phyloP scores from a whole-genome alignment of 2,113 vertebrate species.

The Actenoides hombroni region DNA sequence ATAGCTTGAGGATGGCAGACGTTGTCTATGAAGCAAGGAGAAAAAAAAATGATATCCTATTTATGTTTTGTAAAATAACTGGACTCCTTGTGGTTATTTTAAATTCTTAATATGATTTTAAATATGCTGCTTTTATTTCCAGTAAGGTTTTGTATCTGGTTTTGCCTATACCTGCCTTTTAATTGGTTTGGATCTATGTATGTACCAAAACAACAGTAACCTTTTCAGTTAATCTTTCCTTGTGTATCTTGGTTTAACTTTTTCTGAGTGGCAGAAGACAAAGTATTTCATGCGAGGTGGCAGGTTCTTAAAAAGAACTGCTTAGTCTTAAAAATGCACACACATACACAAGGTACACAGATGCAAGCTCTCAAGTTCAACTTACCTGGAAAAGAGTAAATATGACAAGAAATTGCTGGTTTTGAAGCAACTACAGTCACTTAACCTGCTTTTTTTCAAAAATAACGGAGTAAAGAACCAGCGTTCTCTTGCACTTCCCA shows the following conservation, averaged over 20 bases:
- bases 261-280: background rate
- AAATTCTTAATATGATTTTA: background rate
- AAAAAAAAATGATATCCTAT: background rate
- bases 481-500: background rate
- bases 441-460: background rate
- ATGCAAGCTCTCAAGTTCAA: background rate
- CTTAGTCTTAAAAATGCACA: background rate
- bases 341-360: background rate
- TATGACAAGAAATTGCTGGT: slow-evolving; percentile 37
- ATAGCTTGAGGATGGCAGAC: background rate
- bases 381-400: background rate
- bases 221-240: background rate
- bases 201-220: background rate
- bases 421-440: background rate
- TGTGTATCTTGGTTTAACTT: slow-evolving; percentile 34
- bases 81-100: background rate
- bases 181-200: slow-evolving; percentile 19
- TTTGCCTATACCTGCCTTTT: background rate
- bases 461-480: background rate
- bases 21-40: background rate
- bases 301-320: background rate
- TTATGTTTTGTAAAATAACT: background rate
- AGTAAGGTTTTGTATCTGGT: background rate
- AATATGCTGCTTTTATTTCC: background rate
- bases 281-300: background rate